Conservation (phyloP, 1,140 invertebrate genomes). For the Bilobella aurantiaca region DNA sequence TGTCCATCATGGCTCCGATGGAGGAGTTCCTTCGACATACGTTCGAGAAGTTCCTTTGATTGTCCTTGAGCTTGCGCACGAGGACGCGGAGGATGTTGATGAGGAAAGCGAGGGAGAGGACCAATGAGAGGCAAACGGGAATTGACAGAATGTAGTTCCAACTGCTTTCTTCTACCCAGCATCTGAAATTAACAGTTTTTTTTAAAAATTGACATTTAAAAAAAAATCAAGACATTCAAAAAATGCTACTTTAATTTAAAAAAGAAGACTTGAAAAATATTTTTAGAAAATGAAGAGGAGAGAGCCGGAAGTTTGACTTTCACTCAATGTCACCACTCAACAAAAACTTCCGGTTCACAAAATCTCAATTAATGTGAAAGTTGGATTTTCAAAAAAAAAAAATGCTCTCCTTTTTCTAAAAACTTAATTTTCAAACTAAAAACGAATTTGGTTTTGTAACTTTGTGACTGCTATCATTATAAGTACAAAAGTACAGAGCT, state of each 20-base stretch:
- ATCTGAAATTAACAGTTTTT: constrained; percentile 15
- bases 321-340: too few species aligned
- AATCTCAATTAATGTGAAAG: too few species aligned
- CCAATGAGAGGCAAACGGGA: constrained; percentile 41
- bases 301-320: too few species aligned
- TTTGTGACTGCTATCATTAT: too few species aligned
- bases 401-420: too few species aligned
- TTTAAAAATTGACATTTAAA: too few species aligned
- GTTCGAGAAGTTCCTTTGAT: constrained; percentile 28
- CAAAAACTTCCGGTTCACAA: too few species aligned
- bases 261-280: not conserved
- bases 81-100: constrained; percentile 49
- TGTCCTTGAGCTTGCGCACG: constrained; percentile 42
- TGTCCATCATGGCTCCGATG: constrained; percentile 19
- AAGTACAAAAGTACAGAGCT: too few species aligned
- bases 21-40: constrained; percentile 22
- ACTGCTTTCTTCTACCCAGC: constrained; percentile 23
- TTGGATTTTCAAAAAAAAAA: too few species aligned
- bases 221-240: too few species aligned
- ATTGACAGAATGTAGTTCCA: constrained; percentile 36
- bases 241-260: constrained; percentile 1
- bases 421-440: too few species aligned
- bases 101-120: constrained; percentile 47
- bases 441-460: too few species aligned
- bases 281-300: not conserved